Conservation (phyloP, 2,797 vertebrate species). For the Coendou prehensilis region DNA sequence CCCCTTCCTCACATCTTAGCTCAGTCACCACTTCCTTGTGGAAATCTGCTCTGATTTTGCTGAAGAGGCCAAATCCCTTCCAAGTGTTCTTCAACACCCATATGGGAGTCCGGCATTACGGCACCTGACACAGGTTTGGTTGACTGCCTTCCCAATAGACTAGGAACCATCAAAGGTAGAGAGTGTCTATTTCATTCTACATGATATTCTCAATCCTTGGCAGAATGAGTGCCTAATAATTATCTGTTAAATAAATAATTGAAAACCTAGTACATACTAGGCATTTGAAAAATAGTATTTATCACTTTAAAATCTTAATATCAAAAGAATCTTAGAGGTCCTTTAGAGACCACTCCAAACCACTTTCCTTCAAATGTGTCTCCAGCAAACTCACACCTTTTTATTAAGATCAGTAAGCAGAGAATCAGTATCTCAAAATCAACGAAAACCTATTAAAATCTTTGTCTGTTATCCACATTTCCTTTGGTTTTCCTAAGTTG, state of each 20-base stretch:
- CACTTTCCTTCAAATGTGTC: not conserved
- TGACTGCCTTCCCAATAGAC: not conserved
- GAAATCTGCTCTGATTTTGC: not conserved
- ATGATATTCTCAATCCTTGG: not conserved
- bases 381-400: not conserved
- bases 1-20: not conserved
- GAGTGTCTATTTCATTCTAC: not conserved
- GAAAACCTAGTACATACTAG: not conserved
- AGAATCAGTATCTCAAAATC: not conserved
- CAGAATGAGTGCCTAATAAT: not conserved
- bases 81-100: not conserved
- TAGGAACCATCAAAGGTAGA: not conserved
- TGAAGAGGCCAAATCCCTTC: not conserved
- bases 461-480: not conserved
- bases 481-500: slow-evolving; percentile 29
- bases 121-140: not conserved
- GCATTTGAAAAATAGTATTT: not conserved
- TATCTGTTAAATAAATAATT: slow-evolving; percentile 1
- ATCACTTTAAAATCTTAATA: slow-evolving; percentile 14
- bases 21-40: not conserved
- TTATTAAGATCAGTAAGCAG: slow-evolving; percentile 16
- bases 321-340: not conserved
- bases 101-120: not conserved
- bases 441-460: not conserved
- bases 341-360: not conserved